These are phyloP conservation scores for Nomada ferruginata DNA, from an alignment of 2,888 invertebrate genomes.

Conservation along the genomic window DNA sequence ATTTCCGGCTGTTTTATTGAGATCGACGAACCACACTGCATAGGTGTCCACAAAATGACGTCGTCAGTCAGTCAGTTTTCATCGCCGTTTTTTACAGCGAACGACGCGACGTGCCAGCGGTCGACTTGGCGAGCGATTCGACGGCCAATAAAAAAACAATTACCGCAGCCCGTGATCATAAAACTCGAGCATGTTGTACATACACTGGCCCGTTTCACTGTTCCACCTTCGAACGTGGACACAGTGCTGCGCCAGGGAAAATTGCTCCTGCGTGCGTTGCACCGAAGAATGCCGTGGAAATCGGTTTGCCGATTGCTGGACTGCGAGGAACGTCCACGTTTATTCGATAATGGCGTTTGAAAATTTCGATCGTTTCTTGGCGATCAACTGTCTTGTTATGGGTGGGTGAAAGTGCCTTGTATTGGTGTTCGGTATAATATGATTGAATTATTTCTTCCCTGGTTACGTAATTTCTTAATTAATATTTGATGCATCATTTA, in stretches of 20 bases:
- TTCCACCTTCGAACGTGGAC: conserved; percentile 14
- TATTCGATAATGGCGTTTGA: conserved; percentile 61
- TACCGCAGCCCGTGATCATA: conserved; percentile 48
- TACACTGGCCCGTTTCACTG: conserved; percentile 3
- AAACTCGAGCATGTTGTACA: conserved; percentile 42
- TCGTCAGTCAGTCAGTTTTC: conserved; percentile 5
- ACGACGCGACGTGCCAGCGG: conserved; percentile 11
- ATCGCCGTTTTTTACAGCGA: conserved; percentile 21
- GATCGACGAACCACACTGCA: conserved; percentile 12
- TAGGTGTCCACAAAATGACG: conserved; percentile 30
- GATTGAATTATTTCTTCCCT: too few species aligned
- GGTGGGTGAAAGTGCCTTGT: too few species aligned
- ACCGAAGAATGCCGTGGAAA: conserved; percentile 53
- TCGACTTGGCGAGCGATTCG: conserved; percentile 45
- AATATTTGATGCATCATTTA: neutral
- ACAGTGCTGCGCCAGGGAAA: conserved; percentile 39
- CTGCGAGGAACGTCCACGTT: conserved; percentile 45
- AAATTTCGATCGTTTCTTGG: conserved; percentile 50
- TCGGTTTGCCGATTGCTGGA: conserved; percentile 61
- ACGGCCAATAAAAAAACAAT: conserved; percentile 67
- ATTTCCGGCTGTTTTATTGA: conserved; percentile 24
- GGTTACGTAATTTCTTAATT: neutral
- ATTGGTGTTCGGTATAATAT: too few species aligned
- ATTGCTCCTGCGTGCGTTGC: conserved; percentile 55
- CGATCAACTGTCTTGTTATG: neutral